Conservation (phyloP, 1,140 invertebrate species). For the Campodea augens region DNA sequence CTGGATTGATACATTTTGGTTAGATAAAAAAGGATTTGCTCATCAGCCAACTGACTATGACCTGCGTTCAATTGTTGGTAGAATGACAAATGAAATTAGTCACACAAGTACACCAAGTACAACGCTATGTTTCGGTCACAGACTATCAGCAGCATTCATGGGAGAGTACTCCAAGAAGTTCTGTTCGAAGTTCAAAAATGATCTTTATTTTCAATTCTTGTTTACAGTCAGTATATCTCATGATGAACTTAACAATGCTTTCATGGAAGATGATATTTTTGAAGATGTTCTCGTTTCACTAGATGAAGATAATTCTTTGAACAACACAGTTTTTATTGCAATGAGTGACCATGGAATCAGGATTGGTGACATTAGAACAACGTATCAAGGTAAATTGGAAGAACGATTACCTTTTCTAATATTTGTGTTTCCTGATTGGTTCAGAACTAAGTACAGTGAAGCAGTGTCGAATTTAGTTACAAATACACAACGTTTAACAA, state of each 20-base stretch:
- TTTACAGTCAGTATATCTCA: conserved; percentile 16
- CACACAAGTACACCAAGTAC: conserved; percentile 11
- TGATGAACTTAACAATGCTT: conserved; percentile 14
- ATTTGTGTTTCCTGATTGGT: conserved; percentile 26
- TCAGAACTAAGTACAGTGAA: conserved; percentile 21
- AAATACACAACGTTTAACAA: conserved; percentile 22
- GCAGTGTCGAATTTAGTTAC: conserved; percentile 20
- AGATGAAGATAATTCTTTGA: conserved; percentile 21
- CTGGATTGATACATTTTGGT: conserved; percentile 22
- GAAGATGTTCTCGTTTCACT: conserved; percentile 19
- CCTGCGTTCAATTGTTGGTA: conserved; percentile 18
- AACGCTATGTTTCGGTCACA: conserved; percentile 11
- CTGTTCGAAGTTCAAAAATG: conserved; percentile 8
- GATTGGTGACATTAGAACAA: conserved; percentile 27
- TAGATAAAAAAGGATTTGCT: conserved; percentile 21
- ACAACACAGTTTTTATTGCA: conserved; percentile 30
- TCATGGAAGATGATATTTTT: conserved; percentile 16
- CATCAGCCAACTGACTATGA: conserved; percentile 24
- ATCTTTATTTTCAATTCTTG: conserved; percentile 13
- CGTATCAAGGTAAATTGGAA: conserved; percentile 31
- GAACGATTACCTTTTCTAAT: conserved; percentile 33
- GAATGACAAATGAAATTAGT: conserved; percentile 10
- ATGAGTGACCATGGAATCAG: conserved; percentile 35
- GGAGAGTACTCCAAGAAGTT: conserved; percentile 13
- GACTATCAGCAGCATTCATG: conserved; percentile 11